A percentile compares a stretch with the other conserved stretches of the same genome.
These are phyloP conservation scores for Galaxias olidus DNA, from an alignment of 2,797 vertebrate species.

Conservation along the genomic window DNA sequence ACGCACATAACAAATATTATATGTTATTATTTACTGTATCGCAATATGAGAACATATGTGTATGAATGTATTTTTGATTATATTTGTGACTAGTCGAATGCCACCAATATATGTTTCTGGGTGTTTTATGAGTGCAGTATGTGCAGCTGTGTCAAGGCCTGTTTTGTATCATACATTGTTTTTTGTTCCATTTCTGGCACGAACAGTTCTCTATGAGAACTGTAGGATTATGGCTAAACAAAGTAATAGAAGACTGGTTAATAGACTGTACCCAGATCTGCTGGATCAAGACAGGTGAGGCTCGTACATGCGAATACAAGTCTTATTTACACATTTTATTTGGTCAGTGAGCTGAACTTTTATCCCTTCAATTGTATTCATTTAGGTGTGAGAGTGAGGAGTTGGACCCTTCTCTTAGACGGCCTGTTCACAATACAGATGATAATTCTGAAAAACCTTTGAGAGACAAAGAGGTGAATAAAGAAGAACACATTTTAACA, in stretches of 20 bases:
- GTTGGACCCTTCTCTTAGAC: background rate
- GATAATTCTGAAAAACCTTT: background rate
- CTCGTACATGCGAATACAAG: background rate
- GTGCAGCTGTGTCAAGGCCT: no score
- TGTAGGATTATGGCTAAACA: background rate
- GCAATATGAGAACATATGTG: no score
- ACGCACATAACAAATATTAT: no score
- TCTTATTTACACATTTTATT: no score
- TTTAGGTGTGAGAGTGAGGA: conserved; percentile 33
- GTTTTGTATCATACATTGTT: no score
- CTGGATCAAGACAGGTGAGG: conserved; percentile 35
- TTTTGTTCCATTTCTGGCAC: no score
- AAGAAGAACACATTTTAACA: background rate
- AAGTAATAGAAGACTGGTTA: background rate
- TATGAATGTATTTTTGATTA: no score
- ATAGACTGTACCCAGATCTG: conserved; percentile 53
- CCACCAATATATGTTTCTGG: no score
- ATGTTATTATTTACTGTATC: no score
- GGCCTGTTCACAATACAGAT: background rate
- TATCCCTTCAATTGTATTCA: background rate
- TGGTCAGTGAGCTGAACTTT: background rate
- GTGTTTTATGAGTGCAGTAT: no score
- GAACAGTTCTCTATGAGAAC: no score
- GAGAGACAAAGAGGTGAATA: conserved; percentile 43
- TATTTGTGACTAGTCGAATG: no score